Evolutionary conservation across 1,140 invertebrate species (phyloP).

Genomic region (Anoplolepis gracilipes): DNA sequence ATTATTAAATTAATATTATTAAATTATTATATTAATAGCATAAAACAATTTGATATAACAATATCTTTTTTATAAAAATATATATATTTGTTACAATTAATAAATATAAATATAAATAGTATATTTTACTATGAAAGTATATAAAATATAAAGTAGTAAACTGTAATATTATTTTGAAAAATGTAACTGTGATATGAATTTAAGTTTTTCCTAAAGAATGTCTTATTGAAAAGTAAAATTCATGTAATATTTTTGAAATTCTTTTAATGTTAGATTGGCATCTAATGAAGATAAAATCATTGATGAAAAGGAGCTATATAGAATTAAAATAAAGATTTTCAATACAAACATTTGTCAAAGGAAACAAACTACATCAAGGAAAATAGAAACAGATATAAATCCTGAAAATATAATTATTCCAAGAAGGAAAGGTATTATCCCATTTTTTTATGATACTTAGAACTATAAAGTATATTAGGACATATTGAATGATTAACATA

Average conservation of each 20-base stretch:
- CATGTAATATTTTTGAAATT: not conserved
- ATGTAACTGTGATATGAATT: not conserved
- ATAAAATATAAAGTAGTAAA: too few species aligned
- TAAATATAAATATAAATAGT: too few species aligned
- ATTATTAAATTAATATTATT: not conserved
- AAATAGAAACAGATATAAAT: not conserved
- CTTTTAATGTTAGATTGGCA: too few species aligned
- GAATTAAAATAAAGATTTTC: not conserved
- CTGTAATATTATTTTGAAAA: not conserved
- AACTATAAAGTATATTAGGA: not conserved
- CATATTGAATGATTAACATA: not conserved
- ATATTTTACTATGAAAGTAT: too few species aligned
- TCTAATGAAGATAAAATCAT: not conserved
- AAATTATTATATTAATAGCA: not conserved
- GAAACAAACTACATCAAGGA: not conserved
- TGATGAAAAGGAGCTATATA: not conserved
- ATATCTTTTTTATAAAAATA: too few species aligned
- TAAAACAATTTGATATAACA: too few species aligned
- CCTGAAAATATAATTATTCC: not conserved
- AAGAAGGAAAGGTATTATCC: not conserved
- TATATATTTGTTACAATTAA: too few species aligned
- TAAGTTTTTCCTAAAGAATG: not conserved
- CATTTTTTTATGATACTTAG: not conserved
- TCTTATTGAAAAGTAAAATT: constrained; percentile 8
- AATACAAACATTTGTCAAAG: not conserved